Evolutionary conservation across 2,113 vertebrate species (phyloP), one percentile per base, ranked within the genome.

Genomic region (Cyprinodon brontotheroides): DNA sequence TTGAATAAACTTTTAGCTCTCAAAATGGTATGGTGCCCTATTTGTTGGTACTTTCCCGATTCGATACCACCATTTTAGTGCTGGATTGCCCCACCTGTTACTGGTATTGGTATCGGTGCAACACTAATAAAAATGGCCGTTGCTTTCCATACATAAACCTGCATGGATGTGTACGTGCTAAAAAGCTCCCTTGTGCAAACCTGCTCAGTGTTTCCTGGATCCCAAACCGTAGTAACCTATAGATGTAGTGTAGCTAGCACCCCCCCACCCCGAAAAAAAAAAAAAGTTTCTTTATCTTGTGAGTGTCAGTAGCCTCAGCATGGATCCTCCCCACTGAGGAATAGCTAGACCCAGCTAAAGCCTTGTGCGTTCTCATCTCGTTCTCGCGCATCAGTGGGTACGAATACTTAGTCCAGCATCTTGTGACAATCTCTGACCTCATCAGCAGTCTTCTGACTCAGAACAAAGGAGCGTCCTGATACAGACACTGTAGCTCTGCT

Each of bases 351-450:
- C 43, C 68, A 0, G 37, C n/a, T 57, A 38, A 63, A 15, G 61
- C 61, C 43, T 63, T 29, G 75, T 20, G 68, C 12, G 20, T 53
- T 78, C 29, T 69, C 60, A 68, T 74, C 62, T 4, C n/a, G 13
- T 50, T 72, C 63, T 47, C 76, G 71, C 29, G 41, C 68, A 78
- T 84, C 87, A 71, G 81, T 39, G 11, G 48, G 80, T 47, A 36
- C 67, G 77, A 67, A 75, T 83, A 85, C 79, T 75, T 71, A 88
- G 69, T 4, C 85, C 76, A 79, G 48, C 89, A 84, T 80, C 79
- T 87, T 86, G 90, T 92, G 90, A 91, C 86, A 77, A 83, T 84
- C 86, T 81, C 84, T 93, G 92, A 93, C 86, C 89, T 93, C 91
- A 92, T 83, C 64, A 11, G 63, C 75, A 71, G 78, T 79, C 78